phyloP scores from a whole-genome alignment of 2,888 invertebrate genomes.

The Drosophila vallismaia region DNA sequence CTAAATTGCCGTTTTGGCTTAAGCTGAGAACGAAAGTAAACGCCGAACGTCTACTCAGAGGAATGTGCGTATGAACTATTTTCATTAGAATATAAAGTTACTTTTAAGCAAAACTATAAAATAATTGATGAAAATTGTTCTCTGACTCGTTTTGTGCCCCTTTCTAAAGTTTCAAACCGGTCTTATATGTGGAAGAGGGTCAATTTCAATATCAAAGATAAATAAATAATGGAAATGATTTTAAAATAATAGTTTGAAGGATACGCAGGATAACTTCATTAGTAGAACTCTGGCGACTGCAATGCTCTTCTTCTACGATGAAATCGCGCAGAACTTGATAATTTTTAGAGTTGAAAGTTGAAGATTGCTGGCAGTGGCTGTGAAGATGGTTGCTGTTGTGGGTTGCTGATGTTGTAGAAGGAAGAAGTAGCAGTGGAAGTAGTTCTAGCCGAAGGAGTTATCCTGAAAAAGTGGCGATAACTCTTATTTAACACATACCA shows the following conservation, averaged over 20 bases:
- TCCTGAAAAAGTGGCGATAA: conserved; percentile 82
- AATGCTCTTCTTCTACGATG: conserved; percentile 39
- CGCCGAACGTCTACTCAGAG: neutral
- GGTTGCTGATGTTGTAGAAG: conserved; percentile 75
- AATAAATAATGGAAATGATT: conserved; percentile 7
- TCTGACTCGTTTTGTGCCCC: neutral
- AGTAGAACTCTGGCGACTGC: conserved; percentile 42
- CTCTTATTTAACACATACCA: conserved; percentile 71
- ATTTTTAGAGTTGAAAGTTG: conserved; percentile 54
- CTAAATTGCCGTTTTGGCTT: neutral
- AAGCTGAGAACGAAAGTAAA: neutral
- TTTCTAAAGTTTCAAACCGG: neutral
- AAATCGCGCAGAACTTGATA: conserved; percentile 38
- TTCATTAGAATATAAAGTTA: neutral
- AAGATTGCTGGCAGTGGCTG: conserved; percentile 57
- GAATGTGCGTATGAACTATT: neutral
- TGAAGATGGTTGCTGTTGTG: conserved; percentile 72
- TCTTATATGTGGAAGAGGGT: neutral
- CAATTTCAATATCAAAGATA: neutral
- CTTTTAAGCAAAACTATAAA: neutral
- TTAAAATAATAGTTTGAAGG: conserved; percentile 10
- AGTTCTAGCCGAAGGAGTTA: conserved; percentile 79
- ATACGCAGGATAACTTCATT: conserved; percentile 39
- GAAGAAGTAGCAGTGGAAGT: conserved; percentile 79
- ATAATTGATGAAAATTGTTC: neutral